Base-by-base conservation (phyloP, 2,888 invertebrate genomes). In the Heteromyza rotundicornis region DNA sequence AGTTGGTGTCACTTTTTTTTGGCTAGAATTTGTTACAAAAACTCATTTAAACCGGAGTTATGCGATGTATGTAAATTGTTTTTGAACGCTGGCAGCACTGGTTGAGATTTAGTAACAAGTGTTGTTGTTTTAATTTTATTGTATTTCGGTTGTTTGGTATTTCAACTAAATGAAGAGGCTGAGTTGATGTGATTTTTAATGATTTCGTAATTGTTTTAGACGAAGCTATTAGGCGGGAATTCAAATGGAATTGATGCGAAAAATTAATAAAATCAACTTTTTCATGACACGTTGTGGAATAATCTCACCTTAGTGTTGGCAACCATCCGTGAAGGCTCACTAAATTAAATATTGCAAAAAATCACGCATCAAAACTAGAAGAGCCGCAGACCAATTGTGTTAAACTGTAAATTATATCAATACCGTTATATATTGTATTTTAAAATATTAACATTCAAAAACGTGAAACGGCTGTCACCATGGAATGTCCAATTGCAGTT, bases 21-120 rank as follows among this genome's bases (percentile, higher is more conserved):
- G n/a, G n/a, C 56, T 20, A 64, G 74, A 73, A 73, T 77, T 73
- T 72, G 74, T 72, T 71, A 73, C 74, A 68, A 77, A n/a, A 74
- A 73, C 75, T 78, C 71, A 19, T 75, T 75, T 74, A 74, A 76
- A 69, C 68, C 68, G n/a, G 68, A 76, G 79, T 78, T 74, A 75
- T 76, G 76, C 74, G 70, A 74, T 73, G 73, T 77, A 80, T 78
- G 80, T 77, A 81, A 80, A 81, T 81, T 80, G 77, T 78, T 76
- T 70, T 74, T 72, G 69, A 50, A 22, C 35, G 50, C 27, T 57
- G 20, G 24, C 27, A 16, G 47, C 44, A 17, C 44, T 27, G 44
- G 8, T 2, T 8, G 27, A 22, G 47, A 47, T 50, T 55, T 16
- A 16, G 35, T 51, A 50, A 19, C 35, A 57, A 57, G 50, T 50